Percentiles rank a stretch among this genome's conserved stretches.
phyloP scores from a whole-genome alignment of 2,888 invertebrate genomes.

The Ecdyonurus torrentis region DNA sequence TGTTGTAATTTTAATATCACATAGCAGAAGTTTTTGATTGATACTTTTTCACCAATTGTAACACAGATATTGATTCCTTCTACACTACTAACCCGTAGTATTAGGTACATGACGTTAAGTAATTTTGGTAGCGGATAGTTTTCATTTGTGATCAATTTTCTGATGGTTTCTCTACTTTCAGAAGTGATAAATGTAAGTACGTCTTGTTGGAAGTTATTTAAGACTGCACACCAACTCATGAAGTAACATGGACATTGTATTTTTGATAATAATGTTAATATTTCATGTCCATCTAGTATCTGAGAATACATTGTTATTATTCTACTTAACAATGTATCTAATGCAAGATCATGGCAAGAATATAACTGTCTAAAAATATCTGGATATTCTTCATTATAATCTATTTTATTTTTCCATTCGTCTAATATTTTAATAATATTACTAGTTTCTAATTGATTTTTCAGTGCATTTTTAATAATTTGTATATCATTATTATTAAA shows the following conservation, averaged over 20 bases:
- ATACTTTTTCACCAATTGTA: constrained; percentile 1
- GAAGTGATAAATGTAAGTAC: constrained; percentile 18
- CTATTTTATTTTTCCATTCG: constrained; percentile 13
- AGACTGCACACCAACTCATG: constrained; percentile 17
- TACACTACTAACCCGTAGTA: constrained; percentile 18
- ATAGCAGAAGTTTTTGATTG: neutral
- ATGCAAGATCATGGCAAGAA: constrained; percentile 16
- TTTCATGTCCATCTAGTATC: constrained; percentile 17
- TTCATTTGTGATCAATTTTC: constrained; percentile 21
- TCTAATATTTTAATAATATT: constrained; percentile 7
- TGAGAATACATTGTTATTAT: constrained; percentile 21
- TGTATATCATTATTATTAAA: constrained; percentile 15
- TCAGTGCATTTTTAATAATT: constrained; percentile 15
- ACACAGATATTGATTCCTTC: constrained; percentile 14
- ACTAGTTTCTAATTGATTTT: constrained; percentile 14
- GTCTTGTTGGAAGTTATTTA: constrained; percentile 18
- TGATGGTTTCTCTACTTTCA: constrained; percentile 16
- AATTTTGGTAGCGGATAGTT: constrained; percentile 21
- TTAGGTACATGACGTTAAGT: constrained; percentile 19
- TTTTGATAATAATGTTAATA: constrained; percentile 16
- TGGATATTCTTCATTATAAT: constrained; percentile 12
- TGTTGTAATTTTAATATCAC: constrained; percentile 1
- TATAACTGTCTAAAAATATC: constrained; percentile 12
- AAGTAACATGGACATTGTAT: constrained; percentile 17
- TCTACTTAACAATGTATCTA: constrained; percentile 23